Evolutionary conservation across 2,888 invertebrate species (phyloP), one percentile per base, ranked within the genome.

Genomic region (Hypolimnas misippus): DNA sequence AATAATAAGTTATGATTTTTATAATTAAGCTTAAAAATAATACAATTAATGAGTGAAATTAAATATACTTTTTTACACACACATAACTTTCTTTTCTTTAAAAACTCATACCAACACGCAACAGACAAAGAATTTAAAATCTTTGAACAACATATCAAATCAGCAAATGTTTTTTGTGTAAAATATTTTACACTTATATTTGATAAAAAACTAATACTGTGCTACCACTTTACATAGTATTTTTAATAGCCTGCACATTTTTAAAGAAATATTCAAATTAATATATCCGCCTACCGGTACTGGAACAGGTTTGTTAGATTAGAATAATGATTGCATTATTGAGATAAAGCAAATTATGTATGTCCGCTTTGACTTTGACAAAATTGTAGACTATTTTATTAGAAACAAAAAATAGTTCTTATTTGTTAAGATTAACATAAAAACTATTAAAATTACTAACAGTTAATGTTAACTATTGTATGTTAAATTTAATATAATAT

Each of bases 261-360:
- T 29, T 25, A 25, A 49, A 29, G n/a, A 49, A 49, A 49, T 49
- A 49, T 49, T 49, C 29, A 25, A 29, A 49, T 49, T 46, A 12
- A n/a, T 25, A 49, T 25, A 29, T 14, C 25, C 29, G 49, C 49
- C 49, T 14, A 49, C 49, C 14, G 25, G n/a, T 49, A 25, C 25
- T 8, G 19, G 25, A 49, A 14, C 49, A 29, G 29, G 49, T 49
- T 49, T 29, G 7, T 49, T 12, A 25, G 29, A 25, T 49, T 49
- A 29, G 49, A 49, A 49, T 49, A 29, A 49, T 49, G n/a, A 29
- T 25, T 49, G 14, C 25, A 29, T 29, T 8, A 49, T 29, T 49
- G n/a, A 49, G 25, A 49, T 25, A 14, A 29, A 49, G 16, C 44
- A 10, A 44, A 19, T 44, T 44, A 14, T 14, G 12, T 4, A 8